Base-by-base conservation (phyloP, 2,888 invertebrate species). In the Nymphalis polychloros region DNA sequence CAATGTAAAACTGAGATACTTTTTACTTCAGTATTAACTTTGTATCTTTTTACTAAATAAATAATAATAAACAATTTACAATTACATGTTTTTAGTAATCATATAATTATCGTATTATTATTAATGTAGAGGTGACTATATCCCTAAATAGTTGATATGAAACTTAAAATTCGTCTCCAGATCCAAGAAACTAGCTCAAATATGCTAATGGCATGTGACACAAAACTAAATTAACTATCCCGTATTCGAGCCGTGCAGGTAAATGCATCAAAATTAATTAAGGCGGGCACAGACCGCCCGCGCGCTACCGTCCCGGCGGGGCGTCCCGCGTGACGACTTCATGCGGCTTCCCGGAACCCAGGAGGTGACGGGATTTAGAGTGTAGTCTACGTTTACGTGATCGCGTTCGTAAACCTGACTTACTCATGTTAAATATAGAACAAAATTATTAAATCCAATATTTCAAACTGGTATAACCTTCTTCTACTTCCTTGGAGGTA, bases 221-320 rank as follows among this genome's bases (percentile, higher is more conserved):
- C 64, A 57, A 67, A 64, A 61, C 59, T 61, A 69, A 72, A 72
- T 68, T 70, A 72, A 72, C 68, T 68, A 75, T 74, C 75, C 78
- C 75, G 75, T 75, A 75, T 76, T 74, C 68, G 63, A 67, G 67
- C 31, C 66, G 70, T 77, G 78, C 86, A 89, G 89, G 88, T 88
- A 88, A 87, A 84, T 86, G 80, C 83, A 87, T 89, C 90, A 83
- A 89, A 91, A 91, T 91, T 92, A 92, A 92, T 92, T 89, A 91
- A 89, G 79, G 84, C 78, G 79, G 79, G 75, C 75, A 73, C 70
- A 80, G 90, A 91, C 92, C 92, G 90, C 92, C 91, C 91, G 91
- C 87, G 82, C 84, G 90, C 90, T 89, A 89, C 90, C 88, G 89
- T 84, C 85, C 83, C 87, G 76, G 79, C 83, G 86, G 84, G 88